A percentile compares a stretch with the other conserved stretches of the same genome.
Evolutionary conservation across 2,113 vertebrate genomes (phyloP).

Genomic region (Vombatus ursinus): DNA sequence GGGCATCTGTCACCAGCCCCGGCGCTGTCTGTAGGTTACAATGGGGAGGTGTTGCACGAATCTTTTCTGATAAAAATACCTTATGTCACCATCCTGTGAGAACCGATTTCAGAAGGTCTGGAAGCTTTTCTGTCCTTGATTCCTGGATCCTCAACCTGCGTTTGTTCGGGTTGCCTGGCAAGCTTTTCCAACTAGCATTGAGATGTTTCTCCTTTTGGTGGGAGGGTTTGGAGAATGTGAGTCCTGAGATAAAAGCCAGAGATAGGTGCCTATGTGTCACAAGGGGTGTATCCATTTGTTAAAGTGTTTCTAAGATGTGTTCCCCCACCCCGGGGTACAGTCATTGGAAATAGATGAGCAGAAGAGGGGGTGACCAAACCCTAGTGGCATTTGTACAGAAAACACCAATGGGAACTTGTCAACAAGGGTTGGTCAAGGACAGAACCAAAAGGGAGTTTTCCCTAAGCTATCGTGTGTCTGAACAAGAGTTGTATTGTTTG

Average conservation of each 20-base stretch:
- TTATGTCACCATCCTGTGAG: background rate
- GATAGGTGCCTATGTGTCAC: constrained; percentile 24
- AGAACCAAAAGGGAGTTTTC: constrained; percentile 52
- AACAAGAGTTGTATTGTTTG: constrained; percentile 63
- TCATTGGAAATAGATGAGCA: constrained; percentile 49
- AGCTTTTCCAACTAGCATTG: background rate
- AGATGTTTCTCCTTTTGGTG: background rate
- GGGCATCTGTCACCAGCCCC: background rate
- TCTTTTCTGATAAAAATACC: constrained; percentile 24
- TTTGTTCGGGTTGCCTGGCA: background rate
- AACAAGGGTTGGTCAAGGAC: constrained; percentile 7
- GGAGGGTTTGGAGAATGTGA: constrained; percentile 17
- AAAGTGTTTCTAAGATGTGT: constrained; percentile 18
- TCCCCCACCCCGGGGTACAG: background rate
- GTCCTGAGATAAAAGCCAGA: constrained; percentile 13
- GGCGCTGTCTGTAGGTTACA: background rate
- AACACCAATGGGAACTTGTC: constrained; percentile 2
- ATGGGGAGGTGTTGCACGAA: background rate
- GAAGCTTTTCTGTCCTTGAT: background rate
- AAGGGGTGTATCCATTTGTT: background rate
- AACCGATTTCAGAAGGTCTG: constrained; percentile 32
- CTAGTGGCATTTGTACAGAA: background rate
- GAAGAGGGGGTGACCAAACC: constrained; percentile 48
- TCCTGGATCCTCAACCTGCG: background rate
- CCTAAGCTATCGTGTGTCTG: constrained; percentile 55